phyloP scores from a whole-genome alignment of 2,797 vertebrate species.

The Enteromius trimaculatus region DNA sequence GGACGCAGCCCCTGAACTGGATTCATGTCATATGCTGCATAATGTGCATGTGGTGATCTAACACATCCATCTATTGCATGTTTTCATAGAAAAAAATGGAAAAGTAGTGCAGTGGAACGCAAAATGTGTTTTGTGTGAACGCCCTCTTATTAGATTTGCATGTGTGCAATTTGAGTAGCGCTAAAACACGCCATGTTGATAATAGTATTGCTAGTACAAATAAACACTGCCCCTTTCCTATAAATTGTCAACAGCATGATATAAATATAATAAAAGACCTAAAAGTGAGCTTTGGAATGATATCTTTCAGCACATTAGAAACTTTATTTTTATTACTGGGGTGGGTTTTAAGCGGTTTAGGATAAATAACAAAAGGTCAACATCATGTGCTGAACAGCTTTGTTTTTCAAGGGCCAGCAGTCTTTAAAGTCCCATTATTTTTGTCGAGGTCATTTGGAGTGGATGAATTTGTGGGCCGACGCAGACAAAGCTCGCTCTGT shows the following conservation, averaged over 20 bases:
- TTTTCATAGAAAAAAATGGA: not conserved
- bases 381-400: slow-evolving; percentile 41
- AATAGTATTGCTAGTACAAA: not conserved
- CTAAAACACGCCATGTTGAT: not conserved
- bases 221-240: not conserved
- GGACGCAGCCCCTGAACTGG: not conserved
- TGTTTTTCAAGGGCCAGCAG: slow-evolving; percentile 41
- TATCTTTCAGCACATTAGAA: not conserved
- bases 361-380: slow-evolving; percentile 38
- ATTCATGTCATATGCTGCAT: not conserved
- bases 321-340: not conserved
- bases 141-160: not conserved
- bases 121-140: not conserved
- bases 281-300: not conserved
- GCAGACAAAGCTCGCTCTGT: slow-evolving; percentile 59
- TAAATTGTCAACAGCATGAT: not conserved
- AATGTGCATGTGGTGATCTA: not conserved
- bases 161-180: not conserved
- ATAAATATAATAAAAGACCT: not conserved
- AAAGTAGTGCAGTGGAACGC: not conserved
- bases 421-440: slow-evolving; percentile 54
- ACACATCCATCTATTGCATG: not conserved
- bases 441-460: slow-evolving; percentile 45
- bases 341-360: not conserved
- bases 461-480: slow-evolving; percentile 58